Base-by-base conservation (phyloP, 1,140 invertebrate species). In the Drosophila sechellia region DNA sequence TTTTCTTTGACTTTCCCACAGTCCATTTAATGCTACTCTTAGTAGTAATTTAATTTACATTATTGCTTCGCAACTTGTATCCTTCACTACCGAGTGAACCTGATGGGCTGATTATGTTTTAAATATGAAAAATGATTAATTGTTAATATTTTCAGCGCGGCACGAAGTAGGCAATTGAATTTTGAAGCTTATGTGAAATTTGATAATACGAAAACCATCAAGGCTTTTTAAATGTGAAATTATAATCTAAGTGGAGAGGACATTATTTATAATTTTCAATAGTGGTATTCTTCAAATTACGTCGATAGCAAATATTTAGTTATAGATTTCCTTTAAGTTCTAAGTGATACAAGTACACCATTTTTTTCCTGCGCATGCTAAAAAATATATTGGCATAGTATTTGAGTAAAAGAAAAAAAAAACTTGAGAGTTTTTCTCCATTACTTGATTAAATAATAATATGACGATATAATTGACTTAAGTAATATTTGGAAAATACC, bases 401-500 rank as follows among this genome's bases (percentile, higher is more conserved):
- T 25, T 48, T 10, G 25, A 31, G 13, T 31, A 31, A 43, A 43
- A 43, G 5, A 25, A 43, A n/a, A 39, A 39, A 20, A 58, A 31
- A 70, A 48, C 40, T 42, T 53, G 35, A 15, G 53, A 35, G 31
- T 53, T 53, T 57, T 27, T 22, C 42, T 70, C 35, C 25, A 55
- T 70, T 68, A 48, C 42, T 48, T 53, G 54, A 54, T 46, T 63
- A 58, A 15, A 54, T 43, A 57, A 59, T 49, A 37, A 58, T 61
- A 61, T 56, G 46, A 46, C 46, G 39, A 72, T 31, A 60, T 64
- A 75, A 54, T 56, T 81, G 64, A 75, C 49, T 46, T 72, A 66
- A 59, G 65, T 77, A 76, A 66, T 45, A 72, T 37, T 65, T 54
- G 68, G 45, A 79, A 73, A 43, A 78, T 49, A 54, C 64, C 39